A percentile compares a stretch with the other conserved stretches of the same genome.
Evolutionary conservation across 2,797 vertebrate species (phyloP).

Genomic region (Babyrousa celebensis): DNA sequence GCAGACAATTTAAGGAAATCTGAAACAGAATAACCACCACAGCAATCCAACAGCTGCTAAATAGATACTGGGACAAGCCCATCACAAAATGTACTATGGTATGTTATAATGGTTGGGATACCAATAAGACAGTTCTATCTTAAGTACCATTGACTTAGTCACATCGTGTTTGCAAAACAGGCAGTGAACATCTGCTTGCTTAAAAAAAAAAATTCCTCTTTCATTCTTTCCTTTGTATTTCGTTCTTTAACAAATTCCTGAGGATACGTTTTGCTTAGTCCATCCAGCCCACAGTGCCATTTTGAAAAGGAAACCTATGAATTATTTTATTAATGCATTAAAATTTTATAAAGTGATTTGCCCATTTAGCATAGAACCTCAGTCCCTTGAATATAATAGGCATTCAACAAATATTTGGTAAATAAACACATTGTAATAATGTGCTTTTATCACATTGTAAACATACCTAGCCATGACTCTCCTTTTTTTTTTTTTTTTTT

Average conservation of each 20-base stretch:
- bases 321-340: background rate
- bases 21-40: conserved; percentile 5
- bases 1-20: conserved; percentile 17
- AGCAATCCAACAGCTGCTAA: conserved; percentile 38
- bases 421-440: conserved; percentile 27
- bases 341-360: background rate
- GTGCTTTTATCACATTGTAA: background rate
- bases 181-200: conserved; percentile 59
- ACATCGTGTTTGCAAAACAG: background rate
- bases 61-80: background rate
- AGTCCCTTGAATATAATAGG: background rate
- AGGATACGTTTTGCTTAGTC: background rate
- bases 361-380: background rate
- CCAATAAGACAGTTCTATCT: conserved; percentile 53
- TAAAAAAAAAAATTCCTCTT: background rate
- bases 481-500: background rate
- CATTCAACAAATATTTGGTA: background rate
- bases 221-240: conserved; percentile 31
- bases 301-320: background rate
- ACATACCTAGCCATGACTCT: background rate
- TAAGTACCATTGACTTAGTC: conserved; percentile 61
- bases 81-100: conserved; percentile 62
- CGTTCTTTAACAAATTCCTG: conserved; percentile 24
- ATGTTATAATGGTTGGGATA: conserved; percentile 12
- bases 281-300: background rate